A percentile compares a stretch with the other conserved stretches of the same genome.
Conservation (phyloP, 2,888 invertebrate species). For the Yponomeuta sedellus region DNA sequence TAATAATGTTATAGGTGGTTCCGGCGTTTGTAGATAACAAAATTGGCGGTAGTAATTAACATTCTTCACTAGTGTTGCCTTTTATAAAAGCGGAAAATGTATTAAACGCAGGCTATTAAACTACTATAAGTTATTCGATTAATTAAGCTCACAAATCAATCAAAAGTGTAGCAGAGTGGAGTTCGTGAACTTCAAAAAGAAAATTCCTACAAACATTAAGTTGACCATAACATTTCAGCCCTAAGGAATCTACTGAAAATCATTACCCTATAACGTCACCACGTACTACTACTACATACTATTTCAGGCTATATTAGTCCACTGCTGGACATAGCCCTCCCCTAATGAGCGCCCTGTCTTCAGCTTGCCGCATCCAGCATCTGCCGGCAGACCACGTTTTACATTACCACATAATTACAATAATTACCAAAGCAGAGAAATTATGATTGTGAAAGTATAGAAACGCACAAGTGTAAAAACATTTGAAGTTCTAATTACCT, state of each 20-base stretch:
- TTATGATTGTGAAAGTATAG: not conserved
- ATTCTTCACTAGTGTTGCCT: not conserved
- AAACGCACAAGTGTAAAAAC: not conserved
- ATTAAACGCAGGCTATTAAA: not conserved
- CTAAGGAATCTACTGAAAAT: not conserved
- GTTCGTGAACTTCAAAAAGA: not conserved
- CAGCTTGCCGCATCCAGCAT: too few species aligned
- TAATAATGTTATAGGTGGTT: slow-evolving; percentile 8
- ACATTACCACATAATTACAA: not conserved
- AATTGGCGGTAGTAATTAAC: not conserved
- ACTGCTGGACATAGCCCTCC: too few species aligned
- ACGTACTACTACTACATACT: too few species aligned
- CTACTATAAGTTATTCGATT: too few species aligned
- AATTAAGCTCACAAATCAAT: not conserved
- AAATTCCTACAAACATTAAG: too few species aligned
- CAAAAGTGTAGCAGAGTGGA: not conserved
- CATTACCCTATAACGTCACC: not conserved
- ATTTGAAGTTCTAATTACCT: not conserved
- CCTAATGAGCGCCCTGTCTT: too few species aligned
- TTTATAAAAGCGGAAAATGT: not conserved
- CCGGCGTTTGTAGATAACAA: not conserved
- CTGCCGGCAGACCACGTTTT: too few species aligned
- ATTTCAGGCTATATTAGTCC: too few species aligned
- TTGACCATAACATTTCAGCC: too few species aligned
- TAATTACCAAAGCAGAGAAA: not conserved